Conservation (phyloP, 2,113 vertebrate genomes). For the Pelodiscus sinensis region DNA sequence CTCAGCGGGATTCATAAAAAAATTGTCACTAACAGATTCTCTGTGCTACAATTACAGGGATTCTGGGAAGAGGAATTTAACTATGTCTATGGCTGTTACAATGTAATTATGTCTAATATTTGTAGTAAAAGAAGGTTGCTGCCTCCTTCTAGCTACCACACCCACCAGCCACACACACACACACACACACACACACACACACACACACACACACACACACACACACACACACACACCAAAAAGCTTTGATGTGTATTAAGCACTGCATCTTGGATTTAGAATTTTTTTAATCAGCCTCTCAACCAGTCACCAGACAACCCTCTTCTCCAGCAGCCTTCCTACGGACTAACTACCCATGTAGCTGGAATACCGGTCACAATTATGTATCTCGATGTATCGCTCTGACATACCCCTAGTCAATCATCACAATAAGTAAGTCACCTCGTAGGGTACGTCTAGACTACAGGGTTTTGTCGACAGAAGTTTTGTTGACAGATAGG, state of each 20-base stretch:
- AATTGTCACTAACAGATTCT: neutral
- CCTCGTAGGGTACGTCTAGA: too few relatives aligned
- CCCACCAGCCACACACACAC: neutral
- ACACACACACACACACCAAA: neutral
- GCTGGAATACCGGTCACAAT: neutral
- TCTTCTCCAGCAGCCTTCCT: neutral
- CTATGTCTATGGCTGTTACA: neutral
- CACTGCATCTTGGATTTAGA: neutral
- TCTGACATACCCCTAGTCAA: neutral
- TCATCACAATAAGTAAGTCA: neutral
- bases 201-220: too few relatives aligned
- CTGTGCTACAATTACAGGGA: neutral
- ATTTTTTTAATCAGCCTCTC: neutral
- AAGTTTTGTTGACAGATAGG: too few relatives aligned
- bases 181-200: too few relatives aligned
- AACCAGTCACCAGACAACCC: neutral
- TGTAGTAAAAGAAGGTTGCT: neutral
- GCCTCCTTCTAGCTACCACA: neutral
- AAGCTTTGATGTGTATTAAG: neutral
- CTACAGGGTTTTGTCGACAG: too few relatives aligned
- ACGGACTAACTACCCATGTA: neutral
- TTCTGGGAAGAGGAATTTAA: neutral
- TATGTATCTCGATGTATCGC: neutral
- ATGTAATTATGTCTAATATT: neutral
- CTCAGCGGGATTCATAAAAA: neutral